These are phyloP conservation scores for Epicampocera succincta DNA, from an alignment of 2,888 invertebrate genomes.

Conservation along the genomic window DNA sequence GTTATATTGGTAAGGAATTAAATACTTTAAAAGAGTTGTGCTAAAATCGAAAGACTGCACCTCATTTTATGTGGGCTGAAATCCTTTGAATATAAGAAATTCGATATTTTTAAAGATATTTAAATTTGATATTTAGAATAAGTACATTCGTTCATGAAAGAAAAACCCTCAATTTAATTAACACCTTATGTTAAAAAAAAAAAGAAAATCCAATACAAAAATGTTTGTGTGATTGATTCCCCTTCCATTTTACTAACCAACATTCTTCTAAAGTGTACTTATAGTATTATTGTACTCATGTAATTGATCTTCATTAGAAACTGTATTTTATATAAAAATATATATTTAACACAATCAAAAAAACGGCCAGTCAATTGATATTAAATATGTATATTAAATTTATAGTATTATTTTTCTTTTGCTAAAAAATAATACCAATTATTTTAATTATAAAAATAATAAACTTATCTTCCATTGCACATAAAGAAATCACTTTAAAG, in stretches of 20 bases:
- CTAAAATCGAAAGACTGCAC: conserved; percentile 58
- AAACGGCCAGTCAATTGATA: conserved; percentile 49
- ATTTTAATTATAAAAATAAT: conserved; percentile 9
- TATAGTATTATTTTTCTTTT: conserved; percentile 38
- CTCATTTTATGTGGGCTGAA: conserved; percentile 50
- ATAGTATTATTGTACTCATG: conserved; percentile 75
- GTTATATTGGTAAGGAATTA: conserved; percentile 9
- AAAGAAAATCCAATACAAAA: not conserved
- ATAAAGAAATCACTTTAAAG: conserved; percentile 26
- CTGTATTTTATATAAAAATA: conserved; percentile 45
- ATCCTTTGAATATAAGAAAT: conserved; percentile 23
- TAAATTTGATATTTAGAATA: no score
- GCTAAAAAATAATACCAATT: conserved; percentile 23
- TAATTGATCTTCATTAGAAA: conserved; percentile 41
- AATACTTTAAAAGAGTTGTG: conserved; percentile 49
- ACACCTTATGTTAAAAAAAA: no score
- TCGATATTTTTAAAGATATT: conserved; percentile 37
- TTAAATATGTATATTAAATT: conserved; percentile 52
- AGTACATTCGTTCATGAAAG: conserved; percentile 2
- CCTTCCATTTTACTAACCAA: conserved; percentile 17
- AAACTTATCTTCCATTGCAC: conserved; percentile 17
- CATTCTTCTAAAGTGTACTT: conserved; percentile 76
- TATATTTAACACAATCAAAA: conserved; percentile 26
- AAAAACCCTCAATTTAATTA: no score
- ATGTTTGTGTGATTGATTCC: conserved; percentile 12